Percentiles rank a stretch among this genome's conserved stretches.
Conservation (phyloP, 2,888 invertebrate genomes). For the Oscheius sp. region DNA sequence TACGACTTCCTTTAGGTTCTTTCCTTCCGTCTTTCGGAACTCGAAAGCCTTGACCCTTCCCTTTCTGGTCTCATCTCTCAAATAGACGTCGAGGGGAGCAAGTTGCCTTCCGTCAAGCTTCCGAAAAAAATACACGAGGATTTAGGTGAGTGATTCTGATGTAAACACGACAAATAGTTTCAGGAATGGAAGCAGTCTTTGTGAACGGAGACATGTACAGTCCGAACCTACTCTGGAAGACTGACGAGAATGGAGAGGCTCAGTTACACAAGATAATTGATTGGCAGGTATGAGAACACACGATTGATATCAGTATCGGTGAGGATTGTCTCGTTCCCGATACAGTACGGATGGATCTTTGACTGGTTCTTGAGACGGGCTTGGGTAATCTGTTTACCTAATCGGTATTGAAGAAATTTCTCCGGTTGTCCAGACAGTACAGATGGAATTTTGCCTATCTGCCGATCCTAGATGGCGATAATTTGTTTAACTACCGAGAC, state of each 20-base stretch:
- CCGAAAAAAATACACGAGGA: slow-evolving; percentile 24
- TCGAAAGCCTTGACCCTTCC: slow-evolving; percentile 20
- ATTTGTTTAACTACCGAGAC: no score
- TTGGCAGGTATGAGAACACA: slow-evolving; percentile 34
- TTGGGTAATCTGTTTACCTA: no score
- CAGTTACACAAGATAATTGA: slow-evolving; percentile 39
- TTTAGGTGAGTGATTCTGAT: neutral
- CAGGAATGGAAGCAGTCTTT: slow-evolving; percentile 33
- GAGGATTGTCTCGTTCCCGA: neutral
- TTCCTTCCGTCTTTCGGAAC: slow-evolving; percentile 36
- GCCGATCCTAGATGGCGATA: no score
- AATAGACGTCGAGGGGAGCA: slow-evolving; percentile 7
- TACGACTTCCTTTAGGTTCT: slow-evolving; percentile 26
- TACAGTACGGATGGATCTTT: neutral
- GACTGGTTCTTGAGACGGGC: no score
- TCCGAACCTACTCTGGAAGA: slow-evolving; percentile 38
- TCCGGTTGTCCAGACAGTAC: no score
- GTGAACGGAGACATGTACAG: slow-evolving; percentile 40
- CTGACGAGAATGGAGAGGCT: slow-evolving; percentile 36
- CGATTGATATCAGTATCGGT: no score
- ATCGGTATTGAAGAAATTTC: no score
- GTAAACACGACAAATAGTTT: neutral
- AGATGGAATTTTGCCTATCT: no score
- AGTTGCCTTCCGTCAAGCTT: slow-evolving; percentile 10
- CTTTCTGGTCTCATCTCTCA: slow-evolving; percentile 19